These are phyloP conservation scores for Zoroaster sp. DNA, from an alignment of 53 echinoderm and acorn worm species.

Conservation along the genomic window DNA sequence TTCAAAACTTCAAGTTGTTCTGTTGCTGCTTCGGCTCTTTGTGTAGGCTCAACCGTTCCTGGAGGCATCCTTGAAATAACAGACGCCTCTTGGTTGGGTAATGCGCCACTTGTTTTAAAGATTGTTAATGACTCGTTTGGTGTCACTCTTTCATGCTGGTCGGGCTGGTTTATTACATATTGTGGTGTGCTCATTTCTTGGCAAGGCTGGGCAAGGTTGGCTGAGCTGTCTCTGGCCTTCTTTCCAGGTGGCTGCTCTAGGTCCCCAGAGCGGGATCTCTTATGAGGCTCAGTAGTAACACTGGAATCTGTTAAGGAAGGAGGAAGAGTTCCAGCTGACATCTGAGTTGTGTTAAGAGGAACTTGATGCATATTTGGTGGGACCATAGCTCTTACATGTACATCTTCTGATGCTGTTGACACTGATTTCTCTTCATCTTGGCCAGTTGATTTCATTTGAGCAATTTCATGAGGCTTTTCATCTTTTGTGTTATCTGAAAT, in stretches of 20 bases:
- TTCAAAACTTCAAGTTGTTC: neutral
- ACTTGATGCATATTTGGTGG: neutral
- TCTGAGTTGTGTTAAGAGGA: neutral
- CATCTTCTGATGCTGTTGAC: neutral
- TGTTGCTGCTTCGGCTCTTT: neutral
- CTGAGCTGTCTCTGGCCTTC: neutral
- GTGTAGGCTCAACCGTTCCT: neutral
- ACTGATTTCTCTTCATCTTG: neutral
- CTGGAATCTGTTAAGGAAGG: neutral
- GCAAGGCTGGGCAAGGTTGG: neutral
- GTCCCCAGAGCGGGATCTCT: neutral
- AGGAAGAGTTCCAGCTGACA: neutral
- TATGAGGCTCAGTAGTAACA: neutral
- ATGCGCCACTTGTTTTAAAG: neutral
- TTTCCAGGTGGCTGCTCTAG: neutral
- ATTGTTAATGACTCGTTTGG: neutral
- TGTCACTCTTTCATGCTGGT: neutral
- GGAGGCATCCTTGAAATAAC: neutral
- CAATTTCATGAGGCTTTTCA: neutral
- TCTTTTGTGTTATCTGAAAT: neutral
- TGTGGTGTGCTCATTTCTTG: neutral
- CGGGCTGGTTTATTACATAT: neutral
- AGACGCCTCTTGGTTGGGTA: neutral
- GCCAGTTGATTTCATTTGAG: neutral
- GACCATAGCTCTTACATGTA: neutral